Evolutionary conservation across 2,797 vertebrate genomes (phyloP), one percentile per base, ranked within the genome.

Genomic region (Gallinago nigripennis): DNA sequence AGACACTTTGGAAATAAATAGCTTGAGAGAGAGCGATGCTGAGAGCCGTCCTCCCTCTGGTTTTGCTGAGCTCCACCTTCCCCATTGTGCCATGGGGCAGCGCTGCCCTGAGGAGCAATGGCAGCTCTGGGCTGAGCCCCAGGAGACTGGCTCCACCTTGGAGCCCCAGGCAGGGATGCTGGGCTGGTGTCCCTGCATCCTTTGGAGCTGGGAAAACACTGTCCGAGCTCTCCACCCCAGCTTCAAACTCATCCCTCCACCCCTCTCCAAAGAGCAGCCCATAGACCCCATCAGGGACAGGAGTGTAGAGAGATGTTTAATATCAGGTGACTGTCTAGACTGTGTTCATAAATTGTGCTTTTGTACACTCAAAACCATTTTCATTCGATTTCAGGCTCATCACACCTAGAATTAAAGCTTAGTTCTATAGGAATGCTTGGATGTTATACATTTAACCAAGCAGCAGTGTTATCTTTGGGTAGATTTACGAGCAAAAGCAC

Each of bases 51-150:
- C 24, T 64, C 43, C 15, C 21, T 71, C 39, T 35, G 0, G 0
- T 30, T 82, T 78, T 83, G 9, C 31, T 43, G n/a, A 54, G 7
- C 3, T 53, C n/a, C 8, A 25, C 6, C 3, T 68, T 91, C 53
- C 35, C 33, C 28, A 5, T 51, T 37, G 39, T 0, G 0, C 21
- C 0, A 0, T 5, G 12, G 33, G 23, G 33, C 37, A 79, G 17
- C 2, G 1, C 25, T 53, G 14, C 31, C 56, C 30, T 8, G 0
- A 41, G 84, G 15, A 81, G 33, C 23, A 51, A 41, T 2, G 53
- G 68, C 25, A 46, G 25, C 25, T 68, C 30, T 56, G 72, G 37
- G 17, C 25, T 63, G 48, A 80, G 46, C 15, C 25, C 25, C 0
- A 0, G 16, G 63, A 46, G 23, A 30, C 6, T 13, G 20, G 9